Percentiles rank a stretch among this genome's conserved stretches.
Conservation (phyloP, 1,140 invertebrate species). For the Solenopsis invicta region DNA sequence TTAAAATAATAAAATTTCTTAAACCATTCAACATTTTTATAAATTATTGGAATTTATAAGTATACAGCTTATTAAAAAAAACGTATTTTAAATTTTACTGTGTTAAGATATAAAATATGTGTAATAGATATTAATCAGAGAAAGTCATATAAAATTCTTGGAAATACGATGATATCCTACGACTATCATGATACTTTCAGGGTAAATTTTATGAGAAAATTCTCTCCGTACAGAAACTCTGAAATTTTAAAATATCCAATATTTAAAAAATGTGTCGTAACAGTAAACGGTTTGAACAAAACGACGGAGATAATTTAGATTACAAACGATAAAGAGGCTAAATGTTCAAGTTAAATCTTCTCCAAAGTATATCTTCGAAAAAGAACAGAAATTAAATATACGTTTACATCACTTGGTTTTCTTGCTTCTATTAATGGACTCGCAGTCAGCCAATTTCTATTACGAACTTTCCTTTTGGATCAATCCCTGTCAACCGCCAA, state of each 20-base stretch:
- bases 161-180: no score
- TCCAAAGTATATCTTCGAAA: neutral
- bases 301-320: neutral
- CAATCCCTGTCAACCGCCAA: constrained; percentile 73
- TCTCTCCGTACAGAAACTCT: neutral
- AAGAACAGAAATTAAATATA: neutral
- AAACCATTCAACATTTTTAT: no score
- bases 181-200: no score
- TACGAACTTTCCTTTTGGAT: constrained; percentile 71
- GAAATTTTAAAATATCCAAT: neutral
- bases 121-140: no score
- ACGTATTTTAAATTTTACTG: no score
- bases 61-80: no score
- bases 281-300: neutral
- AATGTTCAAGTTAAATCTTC: neutral
- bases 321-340: neutral
- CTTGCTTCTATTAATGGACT: constrained; percentile 37
- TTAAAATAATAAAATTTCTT: no score
- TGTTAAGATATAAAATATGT: no score
- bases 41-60: no score
- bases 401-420: neutral
- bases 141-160: no score
- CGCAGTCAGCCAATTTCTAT: constrained; percentile 55
- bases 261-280: neutral
- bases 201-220: no score